These are phyloP conservation scores for Eupithecia pulchellata DNA, from an alignment of 2,888 invertebrate species.

Conservation along the genomic window DNA sequence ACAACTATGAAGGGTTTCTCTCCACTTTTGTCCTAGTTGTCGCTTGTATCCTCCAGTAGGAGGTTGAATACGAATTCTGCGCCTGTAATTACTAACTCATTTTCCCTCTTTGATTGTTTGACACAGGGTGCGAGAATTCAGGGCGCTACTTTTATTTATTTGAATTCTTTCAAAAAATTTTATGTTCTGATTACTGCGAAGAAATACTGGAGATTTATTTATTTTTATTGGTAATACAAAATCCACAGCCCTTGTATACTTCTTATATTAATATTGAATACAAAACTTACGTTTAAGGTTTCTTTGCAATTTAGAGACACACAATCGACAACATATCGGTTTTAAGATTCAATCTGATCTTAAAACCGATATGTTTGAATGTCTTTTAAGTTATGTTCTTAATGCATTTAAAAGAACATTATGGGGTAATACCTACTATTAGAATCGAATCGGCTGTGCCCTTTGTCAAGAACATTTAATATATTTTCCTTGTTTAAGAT, in stretches of 20 bases:
- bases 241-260: no score
- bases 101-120: constrained; percentile 40
- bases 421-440: not conserved
- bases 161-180: constrained; percentile 19
- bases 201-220: not conserved
- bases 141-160: constrained; percentile 25
- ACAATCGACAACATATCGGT: no score
- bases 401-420: not conserved
- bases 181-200: not conserved
- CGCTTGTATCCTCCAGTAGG: no score
- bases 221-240: no score
- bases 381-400: not conserved
- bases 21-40: no score
- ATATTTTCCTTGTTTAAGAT: not conserved
- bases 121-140: constrained; percentile 21
- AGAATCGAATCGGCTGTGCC: not conserved
- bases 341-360: no score
- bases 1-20: no score
- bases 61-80: not conserved
- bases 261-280: no score
- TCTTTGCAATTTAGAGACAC: not conserved
- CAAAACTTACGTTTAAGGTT: no score
- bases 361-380: not conserved
- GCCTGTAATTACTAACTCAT: constrained; percentile 39
- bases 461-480: not conserved